Evolutionary conservation across 2,113 vertebrate genomes (phyloP), one percentile per base, ranked within the genome.

Genomic region (Carassius carassius): DNA sequence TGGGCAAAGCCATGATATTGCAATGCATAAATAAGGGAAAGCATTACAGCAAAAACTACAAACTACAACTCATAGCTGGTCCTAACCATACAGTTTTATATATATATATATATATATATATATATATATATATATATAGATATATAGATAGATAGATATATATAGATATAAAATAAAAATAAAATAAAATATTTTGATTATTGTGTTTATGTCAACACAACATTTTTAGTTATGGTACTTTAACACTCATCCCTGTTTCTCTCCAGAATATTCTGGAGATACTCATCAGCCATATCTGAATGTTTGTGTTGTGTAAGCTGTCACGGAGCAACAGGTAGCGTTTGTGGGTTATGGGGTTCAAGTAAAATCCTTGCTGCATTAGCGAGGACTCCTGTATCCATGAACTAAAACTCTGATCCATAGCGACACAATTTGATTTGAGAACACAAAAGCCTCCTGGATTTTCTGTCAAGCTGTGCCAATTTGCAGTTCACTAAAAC

Each of bases 401-500:
- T 11, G 49, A 76, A 54, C 47, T 54, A 54, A 32, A 54, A 70
- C 32, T 58, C 21, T 72, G 49, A 82, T 56, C 17, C 49, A 72
- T 56, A 70, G 81, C 1, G 29, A 41, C 81, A 73, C 29, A 3
- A 58, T 72, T 82, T 82, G 65, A 72, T 82, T 82, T 82, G 11
- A 56, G 47, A 72, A 82, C 80, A 82, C 63, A 70, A 82, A 82
- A 82, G 80, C 80, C 80, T 72, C 49, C 49, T 17, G 80, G 65
- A 72, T 82, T 70, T 72, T 72, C 12, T 23, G 19, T 37, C 49
- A 1, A 70, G 25, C 49, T 37, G 41, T 35, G 63, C 51, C 41
- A 51, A 32, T 60, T 56, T 51, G 47, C 1, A 23, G 47, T 78
- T 72, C 75, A 72, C 60, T 60, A 79, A 78, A 78, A 79, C 49